These are phyloP conservation scores for Cephus sareptanus DNA, from an alignment of 2,888 invertebrate species.

Conservation along the genomic window DNA sequence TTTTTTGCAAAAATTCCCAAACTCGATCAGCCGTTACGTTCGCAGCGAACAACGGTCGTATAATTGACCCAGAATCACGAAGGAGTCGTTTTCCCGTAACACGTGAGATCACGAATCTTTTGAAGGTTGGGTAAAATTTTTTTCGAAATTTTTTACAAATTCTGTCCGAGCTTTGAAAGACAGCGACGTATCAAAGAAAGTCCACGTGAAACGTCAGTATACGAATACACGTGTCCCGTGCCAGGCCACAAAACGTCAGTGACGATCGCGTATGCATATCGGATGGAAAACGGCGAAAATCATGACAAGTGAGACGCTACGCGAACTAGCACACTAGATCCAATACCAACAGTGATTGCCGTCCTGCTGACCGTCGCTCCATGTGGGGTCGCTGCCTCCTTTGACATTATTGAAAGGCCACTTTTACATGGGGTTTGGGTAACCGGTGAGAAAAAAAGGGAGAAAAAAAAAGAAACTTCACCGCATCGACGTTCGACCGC, in stretches of 20 bases:
- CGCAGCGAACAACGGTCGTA: neutral
- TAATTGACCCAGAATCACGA: neutral
- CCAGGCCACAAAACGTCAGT: neutral
- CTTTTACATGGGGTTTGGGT: slow-evolving; percentile 42
- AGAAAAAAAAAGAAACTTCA: neutral
- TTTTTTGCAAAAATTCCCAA: neutral
- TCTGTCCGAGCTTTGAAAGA: neutral
- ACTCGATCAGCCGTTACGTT: neutral
- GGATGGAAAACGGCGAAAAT: neutral
- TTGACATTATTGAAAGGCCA: slow-evolving; percentile 46
- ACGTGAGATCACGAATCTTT: neutral
- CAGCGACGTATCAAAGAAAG: neutral
- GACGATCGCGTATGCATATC: neutral
- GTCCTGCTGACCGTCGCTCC: slow-evolving; percentile 51
- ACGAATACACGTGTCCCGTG: neutral
- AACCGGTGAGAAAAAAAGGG: neutral
- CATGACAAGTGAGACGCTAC: neutral
- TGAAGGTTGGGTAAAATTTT: neutral
- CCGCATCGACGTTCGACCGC: slow-evolving; percentile 42
- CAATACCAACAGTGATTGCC: neutral
- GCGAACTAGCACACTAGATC: neutral
- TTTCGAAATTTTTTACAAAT: neutral
- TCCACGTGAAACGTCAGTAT: neutral
- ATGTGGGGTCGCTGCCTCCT: slow-evolving; percentile 54
- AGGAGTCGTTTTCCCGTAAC: neutral